These are phyloP conservation scores for Neodiprion lecontei DNA, from an alignment of 1,140 invertebrate genomes.

Conservation along the genomic window DNA sequence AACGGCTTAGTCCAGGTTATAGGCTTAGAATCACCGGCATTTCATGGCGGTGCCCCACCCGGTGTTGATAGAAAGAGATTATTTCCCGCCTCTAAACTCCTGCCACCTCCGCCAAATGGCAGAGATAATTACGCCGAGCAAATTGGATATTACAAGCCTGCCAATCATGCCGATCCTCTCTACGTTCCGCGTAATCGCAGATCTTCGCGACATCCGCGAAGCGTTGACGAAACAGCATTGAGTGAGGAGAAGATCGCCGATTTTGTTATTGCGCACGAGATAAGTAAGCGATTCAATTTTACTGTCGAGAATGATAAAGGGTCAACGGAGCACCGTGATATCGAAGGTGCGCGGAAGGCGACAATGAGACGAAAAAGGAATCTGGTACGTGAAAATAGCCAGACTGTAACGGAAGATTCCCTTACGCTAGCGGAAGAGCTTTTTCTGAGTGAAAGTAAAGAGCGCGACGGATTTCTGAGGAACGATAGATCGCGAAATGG, in stretches of 20 bases:
- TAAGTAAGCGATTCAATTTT: neutral
- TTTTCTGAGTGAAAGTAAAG: neutral
- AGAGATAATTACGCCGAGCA: constrained; percentile 33
- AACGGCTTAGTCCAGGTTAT: neutral
- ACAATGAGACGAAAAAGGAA: constrained; percentile 10
- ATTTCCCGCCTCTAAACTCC: constrained; percentile 23
- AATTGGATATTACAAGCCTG: neutral
- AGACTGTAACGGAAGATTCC: too few species aligned
- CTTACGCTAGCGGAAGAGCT: too few species aligned
- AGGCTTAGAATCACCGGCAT: neutral
- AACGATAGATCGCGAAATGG: constrained; percentile 16
- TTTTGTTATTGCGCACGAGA: constrained; percentile 2
- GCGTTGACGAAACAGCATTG: neutral
- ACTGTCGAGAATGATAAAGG: neutral
- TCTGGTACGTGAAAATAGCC: neutral
- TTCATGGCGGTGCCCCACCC: neutral
- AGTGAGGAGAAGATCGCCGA: constrained; percentile 3
- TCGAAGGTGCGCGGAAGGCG: neutral
- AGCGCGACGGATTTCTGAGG: neutral
- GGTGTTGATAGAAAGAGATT: neutral
- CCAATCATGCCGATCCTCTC: neutral
- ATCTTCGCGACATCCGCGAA: neutral
- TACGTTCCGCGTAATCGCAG: neutral
- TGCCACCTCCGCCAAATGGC: constrained; percentile 31
- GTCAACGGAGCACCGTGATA: neutral